Base-by-base conservation (phyloP, 2,888 invertebrate species). In the Linnaemya tessellans region DNA sequence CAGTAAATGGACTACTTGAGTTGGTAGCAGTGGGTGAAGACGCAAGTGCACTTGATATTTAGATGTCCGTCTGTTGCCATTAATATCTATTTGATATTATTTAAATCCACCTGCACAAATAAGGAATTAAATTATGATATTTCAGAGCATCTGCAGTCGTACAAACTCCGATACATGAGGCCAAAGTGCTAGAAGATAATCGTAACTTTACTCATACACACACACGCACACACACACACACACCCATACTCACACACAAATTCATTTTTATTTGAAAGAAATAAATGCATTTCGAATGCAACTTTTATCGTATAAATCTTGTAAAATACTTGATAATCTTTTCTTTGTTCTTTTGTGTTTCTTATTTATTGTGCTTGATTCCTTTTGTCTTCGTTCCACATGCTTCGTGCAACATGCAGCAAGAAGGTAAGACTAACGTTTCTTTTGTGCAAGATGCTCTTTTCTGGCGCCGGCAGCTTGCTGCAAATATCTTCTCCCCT, bases 231-330 rank as follows among this genome's bases (percentile, higher is more conserved):
- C 15, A n/a, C n/a, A n/a, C 9, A 15, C 49, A 7, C 11, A 73
- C 62, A 60, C 20, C 67, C 25, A 38, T 38, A 22, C 25, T 38
- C 38, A 5, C 9, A 65, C 62, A 49, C 20, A 77, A 25, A 49
- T 38, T 38, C 25, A 38, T 41, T 65, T 56, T 25, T 49, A 80
- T 65, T 54, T 46, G 20, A 64, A 58, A 73, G 49, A 30, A 41
- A 64, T 20, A 62, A 70, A 60, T 68, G 68, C 60, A 49, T 65
- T 43, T 71, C 9, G 51, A 67, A 60, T 74, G 68, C 58, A 74
- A 84, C 74, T 79, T 84, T 84, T 68, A 68, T 84, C 68, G 64
- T 49, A 84, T 83, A 78, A 83, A 83, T 83, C 78, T 83, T 67
- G 22, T 64, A 79, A 79, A 68, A 74, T 60, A 73, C 71, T 73